These are phyloP conservation scores for Platycnemis pennipes DNA, from an alignment of 2,888 invertebrate genomes.

Conservation along the genomic window DNA sequence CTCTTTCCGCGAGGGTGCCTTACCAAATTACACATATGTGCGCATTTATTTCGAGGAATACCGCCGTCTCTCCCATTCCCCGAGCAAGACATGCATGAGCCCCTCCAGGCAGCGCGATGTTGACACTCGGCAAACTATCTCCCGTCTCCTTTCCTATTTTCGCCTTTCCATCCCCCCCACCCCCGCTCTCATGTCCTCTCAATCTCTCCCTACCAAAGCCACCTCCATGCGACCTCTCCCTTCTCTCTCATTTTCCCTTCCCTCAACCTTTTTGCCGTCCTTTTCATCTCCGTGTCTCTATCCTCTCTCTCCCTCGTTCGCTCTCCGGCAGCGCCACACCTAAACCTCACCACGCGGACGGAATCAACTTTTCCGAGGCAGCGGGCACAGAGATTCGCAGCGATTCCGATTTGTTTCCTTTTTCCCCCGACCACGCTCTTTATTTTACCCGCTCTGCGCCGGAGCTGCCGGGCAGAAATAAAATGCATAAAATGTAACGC, in stretches of 20 bases:
- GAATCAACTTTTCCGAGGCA: conserved; percentile 65
- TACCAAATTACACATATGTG: neutral
- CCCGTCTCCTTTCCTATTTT: conserved; percentile 3
- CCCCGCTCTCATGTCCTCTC: neutral
- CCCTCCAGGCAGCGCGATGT: neutral
- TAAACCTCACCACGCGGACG: conserved; percentile 62
- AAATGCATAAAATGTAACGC: conserved; percentile 66
- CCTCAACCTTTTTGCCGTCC: neutral
- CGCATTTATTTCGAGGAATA: neutral
- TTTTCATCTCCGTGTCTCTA: conserved; percentile 10
- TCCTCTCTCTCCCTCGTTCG: neutral
- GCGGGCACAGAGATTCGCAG: conserved; percentile 59
- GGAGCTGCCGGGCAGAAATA: conserved; percentile 59
- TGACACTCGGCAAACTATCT: conserved; percentile 28
- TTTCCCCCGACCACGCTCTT: neutral
- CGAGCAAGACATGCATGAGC: conserved; percentile 12
- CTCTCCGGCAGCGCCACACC: conserved; percentile 31
- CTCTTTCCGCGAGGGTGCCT: neutral
- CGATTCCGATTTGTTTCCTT: conserved; percentile 25
- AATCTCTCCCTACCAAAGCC: neutral
- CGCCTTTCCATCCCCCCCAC: neutral
- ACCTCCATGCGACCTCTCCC: neutral
- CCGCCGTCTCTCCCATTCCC: neutral
- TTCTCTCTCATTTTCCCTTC: too few species aligned
- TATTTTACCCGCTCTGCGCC: conserved; percentile 53